Conservation (phyloP, 2,113 vertebrate genomes). For the Bubo blakistoni region DNA sequence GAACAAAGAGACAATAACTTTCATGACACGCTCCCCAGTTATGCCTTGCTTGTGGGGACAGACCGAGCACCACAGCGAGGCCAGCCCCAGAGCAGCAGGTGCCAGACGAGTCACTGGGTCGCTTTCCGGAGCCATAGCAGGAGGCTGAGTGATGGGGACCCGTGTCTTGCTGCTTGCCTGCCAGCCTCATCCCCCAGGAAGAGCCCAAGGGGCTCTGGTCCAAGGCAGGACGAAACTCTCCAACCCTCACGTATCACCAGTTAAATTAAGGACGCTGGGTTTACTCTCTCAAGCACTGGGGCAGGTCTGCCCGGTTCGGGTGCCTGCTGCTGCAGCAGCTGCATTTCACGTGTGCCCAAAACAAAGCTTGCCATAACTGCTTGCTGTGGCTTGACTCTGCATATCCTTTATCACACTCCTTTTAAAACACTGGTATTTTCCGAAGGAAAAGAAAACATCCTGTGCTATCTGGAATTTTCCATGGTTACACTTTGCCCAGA, state of each 20-base stretch:
- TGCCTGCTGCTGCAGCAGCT: neutral
- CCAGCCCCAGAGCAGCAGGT: fast-evolving
- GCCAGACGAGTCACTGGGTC: fast-evolving
- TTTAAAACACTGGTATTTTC: neutral
- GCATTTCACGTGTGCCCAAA: fast-evolving
- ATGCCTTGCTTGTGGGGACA: too few relatives aligned
- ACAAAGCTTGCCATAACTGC: neutral
- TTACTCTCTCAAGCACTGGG: fast-evolving
- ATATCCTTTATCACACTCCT: neutral
- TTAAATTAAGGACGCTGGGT: neutral
- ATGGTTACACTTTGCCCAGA: neutral
- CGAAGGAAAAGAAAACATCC: constrained; percentile 6
- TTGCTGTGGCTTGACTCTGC: neutral
- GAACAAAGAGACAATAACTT: neutral
- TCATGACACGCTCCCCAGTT: fast-evolving
- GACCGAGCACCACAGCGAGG: fast-evolving
- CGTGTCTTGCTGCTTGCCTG: fast-evolving
- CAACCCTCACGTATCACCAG: neutral
- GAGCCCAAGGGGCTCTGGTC: too few relatives aligned
- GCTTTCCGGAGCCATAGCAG: fast-evolving
- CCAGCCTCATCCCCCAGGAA: fast-evolving
- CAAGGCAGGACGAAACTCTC: fast-evolving
- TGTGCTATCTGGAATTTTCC: constrained; percentile 49
- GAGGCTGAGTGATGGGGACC: fast-evolving
- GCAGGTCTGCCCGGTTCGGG: fast-evolving